These are phyloP conservation scores for Trachythela sp. DNA, from an alignment of 64 coral and sea anemone species.

Conservation along the genomic window DNA sequence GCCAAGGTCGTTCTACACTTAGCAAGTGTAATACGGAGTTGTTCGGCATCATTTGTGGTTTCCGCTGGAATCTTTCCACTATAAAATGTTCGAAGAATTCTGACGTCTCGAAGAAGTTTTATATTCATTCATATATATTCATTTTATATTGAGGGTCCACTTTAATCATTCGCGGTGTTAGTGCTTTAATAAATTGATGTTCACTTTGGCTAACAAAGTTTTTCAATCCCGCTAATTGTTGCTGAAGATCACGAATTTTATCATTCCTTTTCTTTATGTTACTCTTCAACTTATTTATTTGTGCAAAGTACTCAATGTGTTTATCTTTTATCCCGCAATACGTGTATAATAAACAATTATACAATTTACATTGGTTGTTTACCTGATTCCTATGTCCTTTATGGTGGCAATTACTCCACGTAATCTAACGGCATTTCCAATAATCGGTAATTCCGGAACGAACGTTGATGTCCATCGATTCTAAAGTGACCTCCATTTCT, in stretches of 20 bases:
- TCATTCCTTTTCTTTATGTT: slow-evolving; percentile 22
- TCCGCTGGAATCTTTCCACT: slow-evolving; percentile 41
- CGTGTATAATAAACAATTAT: neutral
- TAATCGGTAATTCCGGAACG: neutral
- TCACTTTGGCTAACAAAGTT: too few species aligned
- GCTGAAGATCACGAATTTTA: too few species aligned
- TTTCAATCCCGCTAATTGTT: too few species aligned
- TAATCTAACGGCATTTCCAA: neutral
- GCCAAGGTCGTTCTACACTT: neutral
- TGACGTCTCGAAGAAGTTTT: slow-evolving; percentile 43
- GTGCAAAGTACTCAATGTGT: slow-evolving; percentile 43
- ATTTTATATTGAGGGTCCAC: too few species aligned
- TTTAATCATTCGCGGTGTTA: too few species aligned
- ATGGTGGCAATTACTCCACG: slow-evolving; percentile 26
- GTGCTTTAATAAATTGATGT: too few species aligned
- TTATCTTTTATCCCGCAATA: slow-evolving; percentile 53
- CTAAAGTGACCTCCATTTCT: slow-evolving; percentile 5
- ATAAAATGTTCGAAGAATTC: slow-evolving; percentile 27
- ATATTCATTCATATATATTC: slow-evolving; percentile 10
- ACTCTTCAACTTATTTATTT: slow-evolving; percentile 36
- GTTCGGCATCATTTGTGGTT: neutral
- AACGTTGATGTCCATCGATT: slow-evolving; percentile 23
- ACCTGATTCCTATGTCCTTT: slow-evolving; percentile 13
- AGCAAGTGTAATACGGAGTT: neutral
- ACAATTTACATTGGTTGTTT: neutral